A percentile compares a stretch with the other conserved stretches of the same genome.
Evolutionary conservation across 2,797 vertebrate genomes (phyloP).

Genomic region (Intellagama lesueurii): DNA sequence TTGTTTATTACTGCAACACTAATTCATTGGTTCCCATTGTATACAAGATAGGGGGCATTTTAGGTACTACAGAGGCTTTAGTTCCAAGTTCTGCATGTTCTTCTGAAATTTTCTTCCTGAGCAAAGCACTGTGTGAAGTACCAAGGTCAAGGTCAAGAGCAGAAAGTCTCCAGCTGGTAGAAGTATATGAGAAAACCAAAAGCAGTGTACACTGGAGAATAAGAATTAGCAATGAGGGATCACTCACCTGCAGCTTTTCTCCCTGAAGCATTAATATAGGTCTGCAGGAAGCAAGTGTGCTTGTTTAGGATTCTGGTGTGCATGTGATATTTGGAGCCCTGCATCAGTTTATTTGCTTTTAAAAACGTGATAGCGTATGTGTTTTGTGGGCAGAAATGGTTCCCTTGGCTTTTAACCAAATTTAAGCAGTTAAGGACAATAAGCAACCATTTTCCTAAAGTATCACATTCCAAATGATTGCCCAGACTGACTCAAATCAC

Average conservation of each 20-base stretch:
- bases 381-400: slow-evolving; percentile 12
- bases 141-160: slow-evolving; percentile 68
- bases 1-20: background rate
- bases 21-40: background rate
- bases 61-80: slow-evolving; percentile 19
- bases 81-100: slow-evolving; percentile 52
- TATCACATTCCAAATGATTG: slow-evolving; percentile 37
- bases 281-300: slow-evolving; percentile 61
- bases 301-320: slow-evolving; percentile 61
- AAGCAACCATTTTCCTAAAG: slow-evolving; percentile 1
- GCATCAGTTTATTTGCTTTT: slow-evolving; percentile 28
- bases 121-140: slow-evolving; percentile 34
- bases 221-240: slow-evolving; percentile 61
- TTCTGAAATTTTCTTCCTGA: slow-evolving; percentile 53
- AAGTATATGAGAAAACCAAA: slow-evolving; percentile 59
- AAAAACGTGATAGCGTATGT: background rate
- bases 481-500: slow-evolving; percentile 12
- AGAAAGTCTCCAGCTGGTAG: slow-evolving; percentile 64
- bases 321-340: slow-evolving; percentile 12
- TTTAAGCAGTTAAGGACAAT: slow-evolving; percentile 45
- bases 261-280: slow-evolving; percentile 58
- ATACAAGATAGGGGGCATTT: background rate
- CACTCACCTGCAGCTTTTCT: slow-evolving; percentile 64
- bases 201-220: slow-evolving; percentile 57
- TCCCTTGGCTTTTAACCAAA: slow-evolving; percentile 37